Evolutionary conservation across 2,113 vertebrate genomes (phyloP), one percentile per base, ranked within the genome.

Genomic region (Meleagris gallopavo): DNA sequence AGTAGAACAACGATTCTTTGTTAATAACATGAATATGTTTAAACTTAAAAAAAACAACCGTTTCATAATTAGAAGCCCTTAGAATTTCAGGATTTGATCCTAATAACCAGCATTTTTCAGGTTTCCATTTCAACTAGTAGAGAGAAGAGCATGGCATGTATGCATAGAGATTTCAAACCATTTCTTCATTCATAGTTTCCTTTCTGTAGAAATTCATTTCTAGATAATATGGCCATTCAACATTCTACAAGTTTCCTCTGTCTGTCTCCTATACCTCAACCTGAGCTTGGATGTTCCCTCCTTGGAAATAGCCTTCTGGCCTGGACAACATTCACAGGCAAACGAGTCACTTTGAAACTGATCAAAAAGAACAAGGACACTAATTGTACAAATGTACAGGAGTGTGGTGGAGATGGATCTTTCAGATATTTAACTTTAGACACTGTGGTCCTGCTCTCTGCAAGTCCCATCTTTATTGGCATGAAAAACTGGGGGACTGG

Each of bases 131-230:
- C 66, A 27, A 4, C 25, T 61, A 46, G 43, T 10, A 38, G 34
- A 54, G 34, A 30, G 36, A 83, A 90, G 10, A 17, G 25, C 9
- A 22, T 5, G 69, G 9, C 30, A 45, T 0, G 0, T 46, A 5
- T 14, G 18, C 57, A 18, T 25, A 54, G 38, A 69, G 64, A 32
- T 4, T 86, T 73, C 30, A 43, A 62, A 77, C 6, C 41, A 38
- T 64, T 61, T 54, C 3, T 41, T 15, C 19, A 13, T 67, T 65
- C 45, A 52, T 27, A 20, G 12, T 36, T 80, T 67, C 81, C 8
- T 71, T 81, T 75, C 76, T 81, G 58, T n/a, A 71, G 60, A 18
- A 38, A 71, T 4, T 74, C 0, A n/a, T 86, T 91, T 70, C n/a
- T 76, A 58, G 25, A 20, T 50, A 83, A 25, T 29, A 34, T 74